phyloP scores from a whole-genome alignment of 2,113 vertebrate genomes.

The Oreotrochilus melanogaster region DNA sequence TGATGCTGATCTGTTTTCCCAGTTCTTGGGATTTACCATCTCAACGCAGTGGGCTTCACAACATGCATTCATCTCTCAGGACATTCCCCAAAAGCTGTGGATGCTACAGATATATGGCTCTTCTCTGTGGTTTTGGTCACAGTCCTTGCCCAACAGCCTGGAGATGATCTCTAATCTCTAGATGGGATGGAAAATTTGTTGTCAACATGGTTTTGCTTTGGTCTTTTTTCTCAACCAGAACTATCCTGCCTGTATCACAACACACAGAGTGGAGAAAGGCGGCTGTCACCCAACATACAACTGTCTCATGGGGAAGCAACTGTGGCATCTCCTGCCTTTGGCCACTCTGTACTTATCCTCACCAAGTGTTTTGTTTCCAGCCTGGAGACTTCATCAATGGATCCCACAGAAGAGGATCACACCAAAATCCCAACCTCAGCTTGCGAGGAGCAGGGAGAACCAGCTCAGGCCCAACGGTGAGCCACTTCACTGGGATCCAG shows the following conservation, averaged over 20 bases:
- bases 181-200: neutral
- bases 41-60: neutral
- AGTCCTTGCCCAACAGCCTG: neutral
- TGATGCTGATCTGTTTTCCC: neutral
- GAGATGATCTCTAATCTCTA: neutral
- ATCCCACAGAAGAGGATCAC: conserved; percentile 29
- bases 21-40: neutral
- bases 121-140: neutral
- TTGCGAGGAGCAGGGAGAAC: neutral
- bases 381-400: neutral
- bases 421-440: neutral
- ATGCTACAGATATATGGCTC: neutral
- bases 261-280: neutral
- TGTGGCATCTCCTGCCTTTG: neutral
- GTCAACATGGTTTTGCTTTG: neutral
- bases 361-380: neutral
- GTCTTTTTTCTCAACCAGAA: neutral
- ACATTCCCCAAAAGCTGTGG: neutral
- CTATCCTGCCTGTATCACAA: neutral
- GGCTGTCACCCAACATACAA: neutral
- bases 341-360: neutral
- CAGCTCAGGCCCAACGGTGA: conserved; percentile 49
- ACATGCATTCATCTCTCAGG: neutral
- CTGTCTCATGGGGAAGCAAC: neutral
- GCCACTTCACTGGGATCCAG: conserved; percentile 39